Evolutionary conservation across 2,888 invertebrate species (phyloP).

Genomic region (Drosophila greeni): DNA sequence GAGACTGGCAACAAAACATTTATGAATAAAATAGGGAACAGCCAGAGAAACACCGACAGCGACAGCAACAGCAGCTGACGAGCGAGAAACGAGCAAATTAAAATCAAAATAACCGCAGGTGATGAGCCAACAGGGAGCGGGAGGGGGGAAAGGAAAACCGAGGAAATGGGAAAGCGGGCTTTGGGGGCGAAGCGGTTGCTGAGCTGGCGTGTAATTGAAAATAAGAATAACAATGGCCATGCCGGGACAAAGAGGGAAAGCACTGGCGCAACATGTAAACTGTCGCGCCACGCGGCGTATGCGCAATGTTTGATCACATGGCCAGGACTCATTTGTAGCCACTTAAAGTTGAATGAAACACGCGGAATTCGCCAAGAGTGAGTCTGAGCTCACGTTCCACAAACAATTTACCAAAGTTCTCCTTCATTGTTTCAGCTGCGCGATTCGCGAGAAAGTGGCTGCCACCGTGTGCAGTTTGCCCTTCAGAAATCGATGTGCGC

Average conservation of each 20-base stretch:
- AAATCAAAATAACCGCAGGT: conserved; percentile 62
- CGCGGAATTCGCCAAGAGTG: conserved; percentile 4
- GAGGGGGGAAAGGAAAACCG: background rate
- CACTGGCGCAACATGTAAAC: conserved; percentile 18
- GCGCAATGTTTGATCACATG: conserved; percentile 26
- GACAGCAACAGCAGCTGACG: conserved; percentile 40
- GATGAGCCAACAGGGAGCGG: conserved; percentile 26
- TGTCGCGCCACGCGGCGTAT: conserved; percentile 29
- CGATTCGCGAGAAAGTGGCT: conserved; percentile 8
- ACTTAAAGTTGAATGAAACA: conserved; percentile 42
- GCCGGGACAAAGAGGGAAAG: conserved; percentile 7
- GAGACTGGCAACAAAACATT: conserved; percentile 52
- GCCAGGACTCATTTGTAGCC: conserved; percentile 28
- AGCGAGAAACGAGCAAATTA: conserved; percentile 57
- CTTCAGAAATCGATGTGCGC: conserved; percentile 40
- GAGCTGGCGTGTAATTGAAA: conserved; percentile 57
- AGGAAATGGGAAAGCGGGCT: conserved; percentile 6
- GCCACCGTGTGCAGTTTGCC: conserved; percentile 5
- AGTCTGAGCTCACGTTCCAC: conserved; percentile 52
- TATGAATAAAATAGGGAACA: conserved; percentile 64
- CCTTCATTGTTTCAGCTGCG: conserved; percentile 18
- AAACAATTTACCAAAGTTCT: conserved; percentile 58
- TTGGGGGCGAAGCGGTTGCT: conserved; percentile 20
- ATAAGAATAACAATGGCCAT: conserved; percentile 45
- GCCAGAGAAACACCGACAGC: conserved; percentile 23